Evolutionary conservation across 2,797 vertebrate species (phyloP).

Genomic region (Darevskia nairensis): DNA sequence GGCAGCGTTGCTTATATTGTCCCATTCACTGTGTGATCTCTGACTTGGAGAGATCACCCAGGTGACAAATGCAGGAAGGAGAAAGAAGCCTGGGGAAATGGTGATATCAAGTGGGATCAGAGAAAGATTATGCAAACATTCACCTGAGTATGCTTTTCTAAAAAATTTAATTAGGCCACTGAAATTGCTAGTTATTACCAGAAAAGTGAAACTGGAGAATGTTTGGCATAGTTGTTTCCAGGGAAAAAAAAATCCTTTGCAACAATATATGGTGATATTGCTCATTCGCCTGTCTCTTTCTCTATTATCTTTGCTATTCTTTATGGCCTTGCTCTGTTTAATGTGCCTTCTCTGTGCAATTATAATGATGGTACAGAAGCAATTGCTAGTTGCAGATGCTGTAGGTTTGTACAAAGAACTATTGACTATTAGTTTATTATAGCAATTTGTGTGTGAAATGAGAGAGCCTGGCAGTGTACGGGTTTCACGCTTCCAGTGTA

Average conservation of each 20-base stretch:
- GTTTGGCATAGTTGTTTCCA: not conserved
- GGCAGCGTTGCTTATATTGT: not conserved
- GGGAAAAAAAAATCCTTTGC: not conserved
- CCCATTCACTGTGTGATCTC: not conserved
- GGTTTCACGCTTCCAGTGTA: slow-evolving; percentile 29
- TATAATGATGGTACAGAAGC: not conserved
- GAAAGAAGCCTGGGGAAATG: not conserved
- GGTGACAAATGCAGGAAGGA: not conserved
- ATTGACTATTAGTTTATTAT: slow-evolving; percentile 29
- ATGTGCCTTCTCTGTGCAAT: not conserved
- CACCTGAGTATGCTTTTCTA: not conserved
- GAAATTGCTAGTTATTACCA: slow-evolving; percentile 4
- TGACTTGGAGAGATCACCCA: not conserved
- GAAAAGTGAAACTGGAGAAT: not conserved
- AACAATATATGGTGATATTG: not conserved
- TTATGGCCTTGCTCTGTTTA: not conserved
- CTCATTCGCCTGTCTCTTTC: not conserved
- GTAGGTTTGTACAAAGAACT: not conserved
- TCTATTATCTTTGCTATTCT: not conserved
- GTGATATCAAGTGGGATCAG: not conserved
- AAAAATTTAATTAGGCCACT: not conserved
- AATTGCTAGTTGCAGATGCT: not conserved
- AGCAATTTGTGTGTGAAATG: slow-evolving; percentile 20
- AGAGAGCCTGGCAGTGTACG: not conserved
- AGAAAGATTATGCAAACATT: not conserved